These are phyloP conservation scores for Pyrrhopygopsis socrates DNA, from an alignment of 2,888 invertebrate genomes.

Conservation along the genomic window DNA sequence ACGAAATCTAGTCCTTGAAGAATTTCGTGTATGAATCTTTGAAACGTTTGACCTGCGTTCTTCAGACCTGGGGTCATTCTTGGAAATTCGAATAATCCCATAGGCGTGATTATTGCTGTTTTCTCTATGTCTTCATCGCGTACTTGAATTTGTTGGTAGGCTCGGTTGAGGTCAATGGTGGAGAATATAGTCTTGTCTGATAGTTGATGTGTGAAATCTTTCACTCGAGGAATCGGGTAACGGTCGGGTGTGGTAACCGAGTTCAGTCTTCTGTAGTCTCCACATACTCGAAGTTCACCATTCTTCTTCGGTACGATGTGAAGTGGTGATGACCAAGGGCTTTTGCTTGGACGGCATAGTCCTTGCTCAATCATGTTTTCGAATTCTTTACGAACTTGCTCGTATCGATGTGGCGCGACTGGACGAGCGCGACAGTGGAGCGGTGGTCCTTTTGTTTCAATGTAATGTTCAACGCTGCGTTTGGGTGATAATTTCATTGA, in stretches of 20 bases:
- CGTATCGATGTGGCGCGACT: constrained; percentile 9
- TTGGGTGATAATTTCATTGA: not conserved
- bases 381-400: not conserved
- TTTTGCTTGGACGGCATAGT: constrained; percentile 38
- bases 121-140: constrained; percentile 60
- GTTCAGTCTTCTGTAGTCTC: constrained; percentile 85
- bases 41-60: constrained; percentile 55
- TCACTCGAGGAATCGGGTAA: constrained; percentile 86
- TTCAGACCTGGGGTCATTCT: constrained; percentile 39
- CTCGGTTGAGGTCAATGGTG: constrained; percentile 73
- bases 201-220: constrained; percentile 73
- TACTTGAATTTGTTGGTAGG: constrained; percentile 69
- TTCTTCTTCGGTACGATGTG: constrained; percentile 47
- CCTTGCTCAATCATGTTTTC: constrained; percentile 36
- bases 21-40: constrained; percentile 32
- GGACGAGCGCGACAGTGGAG: constrained; percentile 31
- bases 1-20: constrained; percentile 22
- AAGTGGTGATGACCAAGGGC: constrained; percentile 53
- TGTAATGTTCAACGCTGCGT: constrained; percentile 26
- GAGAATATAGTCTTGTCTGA: constrained; percentile 65
- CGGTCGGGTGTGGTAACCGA: constrained; percentile 76
- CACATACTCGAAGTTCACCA: constrained; percentile 35
- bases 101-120: constrained; percentile 62
- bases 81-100: constrained; percentile 62
- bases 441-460: constrained; percentile 21